Base-by-base conservation (phyloP, 2,797 vertebrate species). In the Paedocypris micromegethes region DNA sequence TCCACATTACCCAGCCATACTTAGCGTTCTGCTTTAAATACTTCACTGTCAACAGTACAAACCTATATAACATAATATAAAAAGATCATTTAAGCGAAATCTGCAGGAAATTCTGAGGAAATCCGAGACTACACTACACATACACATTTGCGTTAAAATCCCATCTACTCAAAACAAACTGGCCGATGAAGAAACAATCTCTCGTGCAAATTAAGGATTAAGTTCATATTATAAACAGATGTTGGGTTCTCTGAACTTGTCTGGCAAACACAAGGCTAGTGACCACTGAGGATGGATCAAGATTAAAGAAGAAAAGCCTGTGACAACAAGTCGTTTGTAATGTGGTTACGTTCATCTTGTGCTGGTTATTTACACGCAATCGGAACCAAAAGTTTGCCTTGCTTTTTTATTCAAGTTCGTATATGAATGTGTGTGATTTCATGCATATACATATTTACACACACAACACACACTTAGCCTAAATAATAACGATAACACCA, bases 191-290 rank as follows among this genome's bases (percentile, higher is more conserved):
- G 42, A 4, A 55, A 66, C 23, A 3, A 40, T 49, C 60, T 62
- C 57, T 68, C 72, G 53, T 63, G 57, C 45, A 58, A 49, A 4
- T 38, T 67, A 53, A 72, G 7, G 67, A 73, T 46, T 61, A 66
- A 64, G 66, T n/a, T n/a, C 53, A 49, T 71, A 66, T 64, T 63
- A 64, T 69, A 61, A 60, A 64, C 63, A 56, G 58, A 70, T 51
- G 66, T 44, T 47, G 48, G 50, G 68, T 42, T 39, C 56, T 6
- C 39, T 61, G 9, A 68, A 68, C 58, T n/a, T n/a, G 49, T 47
- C 57, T 52, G 60, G 38, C 6, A 60, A 40, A 23, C 9, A 47
- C 37, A 9, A 68, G 53, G 57, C 2, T 59, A 60, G 42, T 23
- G 50, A 45, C 47, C 48, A 5, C 9, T 8, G 51, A 23, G 23